A percentile compares a stretch with the other conserved stretches of the same genome.
Conservation (phyloP, 2,888 invertebrate species). For the Epistrophe eligans region DNA sequence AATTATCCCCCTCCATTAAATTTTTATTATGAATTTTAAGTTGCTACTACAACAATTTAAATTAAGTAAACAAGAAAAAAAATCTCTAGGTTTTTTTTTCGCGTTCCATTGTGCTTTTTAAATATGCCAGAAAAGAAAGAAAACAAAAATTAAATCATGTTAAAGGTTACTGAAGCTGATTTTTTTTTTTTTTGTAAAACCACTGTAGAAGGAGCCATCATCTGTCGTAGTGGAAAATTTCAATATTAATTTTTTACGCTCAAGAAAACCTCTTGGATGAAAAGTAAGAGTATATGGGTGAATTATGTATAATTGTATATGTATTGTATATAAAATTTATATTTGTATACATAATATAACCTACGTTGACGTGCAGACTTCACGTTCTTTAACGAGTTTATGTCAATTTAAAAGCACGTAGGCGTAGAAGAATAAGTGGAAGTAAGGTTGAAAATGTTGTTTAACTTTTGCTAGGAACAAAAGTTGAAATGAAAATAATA, state of each 20-base stretch:
- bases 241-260: conserved; percentile 27
- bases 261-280: not conserved
- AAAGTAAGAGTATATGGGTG: not conserved
- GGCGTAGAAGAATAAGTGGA: not conserved
- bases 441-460: conserved; percentile 2
- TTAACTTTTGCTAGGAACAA: not conserved
- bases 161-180: conserved; percentile 27
- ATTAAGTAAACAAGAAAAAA: not conserved
- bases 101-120: not conserved
- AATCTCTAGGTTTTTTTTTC: not conserved
- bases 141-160: not conserved
- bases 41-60: not conserved
- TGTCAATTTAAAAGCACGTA: conserved; percentile 31
- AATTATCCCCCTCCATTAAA: not conserved
- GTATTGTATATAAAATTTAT: not conserved
- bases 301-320: not conserved
- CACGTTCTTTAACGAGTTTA: conserved; percentile 20
- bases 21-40: not conserved
- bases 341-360: not conserved
- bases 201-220: conserved; percentile 13
- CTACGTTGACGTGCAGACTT: conserved; percentile 16
- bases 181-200: not conserved
- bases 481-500: not conserved
- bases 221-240: conserved; percentile 21
- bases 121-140: not conserved